Conservation (phyloP, 2,113 vertebrate genomes). For the Terrapene triunguis region DNA sequence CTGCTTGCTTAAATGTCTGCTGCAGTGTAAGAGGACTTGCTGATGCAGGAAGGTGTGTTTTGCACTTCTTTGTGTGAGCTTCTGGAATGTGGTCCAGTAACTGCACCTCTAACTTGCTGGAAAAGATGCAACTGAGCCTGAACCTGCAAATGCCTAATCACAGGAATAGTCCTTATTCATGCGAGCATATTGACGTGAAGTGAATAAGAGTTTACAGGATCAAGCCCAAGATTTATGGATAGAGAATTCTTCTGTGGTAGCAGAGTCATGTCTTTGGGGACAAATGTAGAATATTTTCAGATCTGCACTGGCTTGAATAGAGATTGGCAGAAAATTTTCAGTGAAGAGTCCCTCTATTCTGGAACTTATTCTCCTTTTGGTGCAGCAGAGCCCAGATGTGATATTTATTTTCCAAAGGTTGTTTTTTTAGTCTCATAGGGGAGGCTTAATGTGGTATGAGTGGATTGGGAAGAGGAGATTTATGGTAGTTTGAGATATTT, state of each 20-base stretch:
- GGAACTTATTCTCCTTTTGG: background rate
- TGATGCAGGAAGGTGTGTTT: background rate
- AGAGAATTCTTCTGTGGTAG: background rate
- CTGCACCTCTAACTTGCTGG: background rate
- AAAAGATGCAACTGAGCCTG: background rate
- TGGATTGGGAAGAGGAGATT: background rate
- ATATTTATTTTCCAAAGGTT: background rate
- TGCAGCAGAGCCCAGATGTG: background rate
- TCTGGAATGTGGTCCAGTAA: background rate
- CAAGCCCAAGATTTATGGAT: background rate
- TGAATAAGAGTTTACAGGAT: background rate
- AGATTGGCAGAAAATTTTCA: background rate
- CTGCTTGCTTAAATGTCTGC: background rate
- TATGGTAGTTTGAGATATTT: background rate
- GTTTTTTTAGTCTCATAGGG: background rate
- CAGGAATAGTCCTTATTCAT: background rate
- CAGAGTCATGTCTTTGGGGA: background rate
- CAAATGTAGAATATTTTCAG: background rate
- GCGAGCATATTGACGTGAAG: background rate
- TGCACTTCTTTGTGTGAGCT: background rate
- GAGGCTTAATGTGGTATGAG: background rate
- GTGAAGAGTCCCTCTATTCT: background rate
- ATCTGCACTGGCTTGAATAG: background rate
- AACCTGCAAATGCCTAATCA: background rate
- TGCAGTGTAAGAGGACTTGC: background rate